Percentiles rank a stretch among this genome's conserved stretches.
Evolutionary conservation across 1,140 invertebrate species (phyloP).

Genomic region (Psilanteris sp.): DNA sequence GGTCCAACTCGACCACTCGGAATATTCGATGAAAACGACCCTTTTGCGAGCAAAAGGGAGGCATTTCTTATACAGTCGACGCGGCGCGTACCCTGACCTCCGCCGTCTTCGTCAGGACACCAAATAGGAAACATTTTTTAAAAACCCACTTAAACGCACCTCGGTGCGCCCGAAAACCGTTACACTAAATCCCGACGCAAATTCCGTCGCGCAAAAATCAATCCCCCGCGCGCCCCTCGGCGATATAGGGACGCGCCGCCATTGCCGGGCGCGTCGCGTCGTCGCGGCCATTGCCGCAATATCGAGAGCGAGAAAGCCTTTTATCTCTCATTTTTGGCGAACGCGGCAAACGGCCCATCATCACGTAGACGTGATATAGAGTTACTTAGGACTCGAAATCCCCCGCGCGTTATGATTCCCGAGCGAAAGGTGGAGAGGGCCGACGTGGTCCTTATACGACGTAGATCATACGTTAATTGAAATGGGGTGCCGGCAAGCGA

Average conservation of each 20-base stretch:
- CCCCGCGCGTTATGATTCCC: conserved; percentile 71
- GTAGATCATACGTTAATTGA: conserved; percentile 82
- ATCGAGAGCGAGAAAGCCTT: no score
- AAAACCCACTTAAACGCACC: background rate
- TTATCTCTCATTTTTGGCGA: no score
- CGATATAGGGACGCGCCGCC: no score
- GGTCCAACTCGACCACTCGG: conserved; percentile 67
- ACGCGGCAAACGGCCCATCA: conserved; percentile 66
- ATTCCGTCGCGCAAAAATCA: no score
- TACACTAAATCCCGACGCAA: no score
- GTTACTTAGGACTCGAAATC: conserved; percentile 78
- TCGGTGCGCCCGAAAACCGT: background rate
- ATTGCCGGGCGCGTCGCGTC: no score
- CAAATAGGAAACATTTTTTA: conserved; percentile 55
- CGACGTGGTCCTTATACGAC: conserved; percentile 73
- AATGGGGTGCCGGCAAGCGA: conserved; percentile 75
- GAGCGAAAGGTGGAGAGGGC: conserved; percentile 72
- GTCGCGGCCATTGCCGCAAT: no score
- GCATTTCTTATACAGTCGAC: conserved; percentile 45
- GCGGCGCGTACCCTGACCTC: conserved; percentile 20
- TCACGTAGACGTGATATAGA: conserved; percentile 81
- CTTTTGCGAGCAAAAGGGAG: conserved; percentile 60
- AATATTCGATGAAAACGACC: conserved; percentile 75
- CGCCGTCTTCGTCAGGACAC: conserved; percentile 31
- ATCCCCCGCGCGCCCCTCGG: no score